Evolutionary conservation across 2,797 vertebrate species (phyloP).

Genomic region (Xiphophorus birchmanni): DNA sequence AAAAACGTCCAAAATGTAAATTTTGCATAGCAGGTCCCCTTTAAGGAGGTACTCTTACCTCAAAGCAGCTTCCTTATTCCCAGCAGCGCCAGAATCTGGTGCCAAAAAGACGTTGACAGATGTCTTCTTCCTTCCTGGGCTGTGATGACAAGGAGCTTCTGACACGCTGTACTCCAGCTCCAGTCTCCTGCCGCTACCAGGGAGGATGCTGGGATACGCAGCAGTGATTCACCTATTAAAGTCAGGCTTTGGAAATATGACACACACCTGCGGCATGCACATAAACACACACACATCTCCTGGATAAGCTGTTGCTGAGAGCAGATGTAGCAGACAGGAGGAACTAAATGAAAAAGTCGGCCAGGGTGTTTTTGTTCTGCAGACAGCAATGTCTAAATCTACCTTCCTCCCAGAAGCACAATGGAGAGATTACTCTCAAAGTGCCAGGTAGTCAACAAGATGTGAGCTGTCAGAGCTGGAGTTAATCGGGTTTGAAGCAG

Average conservation of each 20-base stretch:
- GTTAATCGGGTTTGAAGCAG: conserved; percentile 72
- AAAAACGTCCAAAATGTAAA: too few species aligned
- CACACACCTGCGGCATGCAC: conserved; percentile 35
- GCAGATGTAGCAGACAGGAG: conserved; percentile 64
- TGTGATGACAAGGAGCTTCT: conserved; percentile 71
- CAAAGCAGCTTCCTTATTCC: conserved; percentile 64
- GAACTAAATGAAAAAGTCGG: conserved; percentile 38
- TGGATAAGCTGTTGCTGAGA: conserved; percentile 59
- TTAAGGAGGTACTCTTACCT: conserved; percentile 63
- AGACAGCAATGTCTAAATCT: conserved; percentile 76
- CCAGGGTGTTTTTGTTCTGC: conserved; percentile 46
- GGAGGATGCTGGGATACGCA: conserved; percentile 77
- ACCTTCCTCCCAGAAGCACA: conserved; percentile 69
- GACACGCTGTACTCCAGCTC: conserved; percentile 78
- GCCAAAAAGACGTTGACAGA: conserved; percentile 81
- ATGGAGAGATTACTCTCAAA: conserved; percentile 78
- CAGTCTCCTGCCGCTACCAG: conserved; percentile 78
- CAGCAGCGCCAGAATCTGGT: conserved; percentile 71
- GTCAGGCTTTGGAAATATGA: conserved; percentile 53
- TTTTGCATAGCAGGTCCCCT: too few species aligned
- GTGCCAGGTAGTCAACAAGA: conserved; percentile 79
- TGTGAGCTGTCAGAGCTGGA: conserved; percentile 57
- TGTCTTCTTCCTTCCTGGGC: conserved; percentile 75
- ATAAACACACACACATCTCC: conserved; percentile 43
- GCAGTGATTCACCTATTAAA: conserved; percentile 76